Conservation (phyloP, 2,888 invertebrate genomes). For the Lasioglossum malachurum region DNA sequence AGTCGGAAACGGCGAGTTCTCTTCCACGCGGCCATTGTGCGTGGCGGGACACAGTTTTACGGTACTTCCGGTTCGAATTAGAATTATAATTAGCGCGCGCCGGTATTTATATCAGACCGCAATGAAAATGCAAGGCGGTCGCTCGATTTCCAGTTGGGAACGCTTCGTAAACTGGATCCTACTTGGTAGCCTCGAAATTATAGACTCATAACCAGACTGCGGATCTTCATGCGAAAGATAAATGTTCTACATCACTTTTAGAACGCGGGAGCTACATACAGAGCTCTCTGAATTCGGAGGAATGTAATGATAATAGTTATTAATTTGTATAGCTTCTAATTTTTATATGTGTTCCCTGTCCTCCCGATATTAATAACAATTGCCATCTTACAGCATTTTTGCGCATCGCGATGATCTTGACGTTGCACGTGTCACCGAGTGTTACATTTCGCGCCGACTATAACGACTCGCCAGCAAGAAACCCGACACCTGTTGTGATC, state of each 20-base stretch:
- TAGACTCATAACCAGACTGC: not conserved
- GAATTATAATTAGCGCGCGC: constrained; percentile 10
- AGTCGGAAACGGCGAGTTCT: constrained; percentile 37
- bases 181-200: not conserved
- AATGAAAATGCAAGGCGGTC: constrained; percentile 5
- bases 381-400: not conserved
- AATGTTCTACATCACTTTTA: not conserved
- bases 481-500: constrained; percentile 3
- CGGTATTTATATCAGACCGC: constrained; percentile 8
- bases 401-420: not conserved
- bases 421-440: not conserved
- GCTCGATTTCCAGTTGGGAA: constrained; percentile 1
- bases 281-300: not conserved
- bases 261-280: not conserved
- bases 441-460: not conserved
- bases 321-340: not conserved
- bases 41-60: constrained; percentile 12
- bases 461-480: not conserved
- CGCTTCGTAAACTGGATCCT: not conserved
- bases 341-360: no score
- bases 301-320: not conserved
- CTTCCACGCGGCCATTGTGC: constrained; percentile 12
- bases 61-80: constrained; percentile 2
- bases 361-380: not conserved
- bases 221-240: not conserved